phyloP scores from a whole-genome alignment of 2,797 vertebrate genomes.

The Gymnothorax reevesii region DNA sequence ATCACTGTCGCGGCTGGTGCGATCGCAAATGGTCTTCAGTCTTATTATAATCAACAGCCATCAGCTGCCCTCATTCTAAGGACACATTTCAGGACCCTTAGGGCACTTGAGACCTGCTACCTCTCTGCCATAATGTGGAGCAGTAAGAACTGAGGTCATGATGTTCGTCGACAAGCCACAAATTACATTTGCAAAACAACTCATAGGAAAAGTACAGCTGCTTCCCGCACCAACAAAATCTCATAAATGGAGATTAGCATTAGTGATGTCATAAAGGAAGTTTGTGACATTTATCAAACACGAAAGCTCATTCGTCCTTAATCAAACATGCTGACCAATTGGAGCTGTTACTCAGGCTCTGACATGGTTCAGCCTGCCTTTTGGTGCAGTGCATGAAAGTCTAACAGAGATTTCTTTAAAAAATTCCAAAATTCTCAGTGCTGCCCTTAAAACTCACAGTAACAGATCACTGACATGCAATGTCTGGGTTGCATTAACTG shows the following conservation, averaged over 20 bases:
- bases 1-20: too few relatives aligned
- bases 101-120: not conserved
- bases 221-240: not conserved
- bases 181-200: not conserved
- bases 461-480: not conserved
- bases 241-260: not conserved
- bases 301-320: not conserved
- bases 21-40: too few relatives aligned
- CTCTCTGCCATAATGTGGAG: not conserved
- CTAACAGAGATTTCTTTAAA: not conserved
- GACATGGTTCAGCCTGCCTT: not conserved
- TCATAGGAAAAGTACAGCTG: not conserved
- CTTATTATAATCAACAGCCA: conserved; percentile 29
- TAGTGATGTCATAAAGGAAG: not conserved
- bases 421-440: not conserved
- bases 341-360: not conserved
- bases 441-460: not conserved
- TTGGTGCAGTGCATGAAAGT: not conserved
- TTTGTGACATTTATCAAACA: too few relatives aligned
- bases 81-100: not conserved
- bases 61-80: not conserved
- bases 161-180: too few relatives aligned
- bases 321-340: not conserved
- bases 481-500: not conserved
- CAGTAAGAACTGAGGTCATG: not conserved